Percentiles rank a stretch among this genome's conserved stretches.
Conservation (phyloP, 2,888 invertebrate genomes). For the Phrixothrix hirtus region DNA sequence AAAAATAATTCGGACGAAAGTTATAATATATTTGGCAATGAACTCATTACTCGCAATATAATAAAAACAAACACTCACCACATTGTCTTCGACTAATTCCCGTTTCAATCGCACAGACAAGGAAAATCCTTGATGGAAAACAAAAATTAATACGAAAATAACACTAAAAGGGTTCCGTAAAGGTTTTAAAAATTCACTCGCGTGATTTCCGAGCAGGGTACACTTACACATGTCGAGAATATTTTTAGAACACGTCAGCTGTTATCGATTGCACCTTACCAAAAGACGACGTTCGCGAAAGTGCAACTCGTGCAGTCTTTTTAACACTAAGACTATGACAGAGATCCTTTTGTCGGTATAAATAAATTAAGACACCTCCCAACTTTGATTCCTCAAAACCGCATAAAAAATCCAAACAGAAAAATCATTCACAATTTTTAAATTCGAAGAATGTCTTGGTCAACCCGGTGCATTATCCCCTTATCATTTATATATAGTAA, state of each 20-base stretch:
- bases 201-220: background rate
- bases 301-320: no score
- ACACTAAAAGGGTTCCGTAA: constrained; percentile 18
- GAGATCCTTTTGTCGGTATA: background rate
- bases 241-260: no score
- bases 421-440: constrained; percentile 8
- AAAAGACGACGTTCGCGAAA: background rate
- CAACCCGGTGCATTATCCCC: constrained; percentile 14
- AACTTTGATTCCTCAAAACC: constrained; percentile 10
- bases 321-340: background rate
- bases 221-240: background rate
- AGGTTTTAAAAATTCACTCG: constrained; percentile 4
- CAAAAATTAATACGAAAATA: constrained; percentile 16
- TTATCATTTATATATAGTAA: constrained; percentile 10
- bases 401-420: constrained; percentile 8
- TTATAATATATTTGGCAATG: background rate
- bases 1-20: no score
- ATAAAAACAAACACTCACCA: constrained; percentile 13
- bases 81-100: constrained; percentile 23
- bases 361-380: background rate
- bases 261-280: no score
- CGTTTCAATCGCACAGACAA: constrained; percentile 19
- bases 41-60: background rate
- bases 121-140: constrained; percentile 23
- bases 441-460: constrained; percentile 5